Base-by-base conservation (phyloP, 2,797 vertebrate genomes). In the Megaceryle alcyon region DNA sequence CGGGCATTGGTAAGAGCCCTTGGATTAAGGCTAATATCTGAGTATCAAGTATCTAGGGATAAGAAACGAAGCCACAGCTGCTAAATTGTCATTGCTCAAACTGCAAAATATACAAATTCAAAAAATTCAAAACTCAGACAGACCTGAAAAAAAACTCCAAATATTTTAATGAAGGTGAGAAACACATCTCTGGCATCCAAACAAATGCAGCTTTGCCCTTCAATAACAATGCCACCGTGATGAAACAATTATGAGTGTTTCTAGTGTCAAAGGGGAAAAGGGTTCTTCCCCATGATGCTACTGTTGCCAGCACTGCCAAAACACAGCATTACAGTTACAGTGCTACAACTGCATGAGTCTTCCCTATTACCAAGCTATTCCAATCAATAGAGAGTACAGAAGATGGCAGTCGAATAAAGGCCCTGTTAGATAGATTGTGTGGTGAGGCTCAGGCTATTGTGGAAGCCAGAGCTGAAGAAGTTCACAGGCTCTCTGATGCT, bases 121-220 rank as follows among this genome's bases (percentile, higher is more conserved):
- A 49, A 68, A 97, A 81, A 79, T 37, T 84, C 19, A 86, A 84
- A 86, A 70, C 68, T 26, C 86, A 57, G 76, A 78, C 1, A 72
- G 29, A 57, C 12, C 14, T 82, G 23, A 81, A 77, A 71, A 56
- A 51, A 29, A 64, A 25, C 3, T 28, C 23, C 28, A 75, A 88
- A 53, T 60, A 57, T 10, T 57, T 73, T 72, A 39, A 71, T 48
- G 64, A 82, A 92, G 43, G 46, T 41, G 69, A 87, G 72, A 92
- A 90, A 71, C 23, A 28, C 18, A 35, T 25, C 39, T 85, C 39
- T 64, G 56, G 21, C 53, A 87, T 11, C 22, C 39, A 75, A 64
- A 71, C 25, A 84, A 75, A 89, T 11, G 44, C 21, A 54, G 19
- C 41, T 73, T 46, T 82, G 39, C 37, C 53, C 41, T 64, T 86